Percentiles rank a stretch among this genome's conserved stretches.
Evolutionary conservation across 2,797 vertebrate genomes (phyloP).

Genomic region (Clarias platycephalus): DNA sequence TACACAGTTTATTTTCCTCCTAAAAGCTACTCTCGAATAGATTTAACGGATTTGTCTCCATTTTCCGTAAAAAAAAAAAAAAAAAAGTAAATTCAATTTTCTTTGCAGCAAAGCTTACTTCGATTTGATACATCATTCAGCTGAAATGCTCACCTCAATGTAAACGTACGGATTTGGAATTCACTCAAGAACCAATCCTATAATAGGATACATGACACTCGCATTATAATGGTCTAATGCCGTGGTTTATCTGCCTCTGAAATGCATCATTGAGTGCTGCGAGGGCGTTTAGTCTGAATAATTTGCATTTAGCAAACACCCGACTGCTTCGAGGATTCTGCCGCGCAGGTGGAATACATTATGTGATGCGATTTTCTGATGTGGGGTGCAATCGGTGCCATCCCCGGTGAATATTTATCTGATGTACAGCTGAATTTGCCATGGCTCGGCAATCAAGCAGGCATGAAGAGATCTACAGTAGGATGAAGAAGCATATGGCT

Average conservation of each 20-base stretch:
- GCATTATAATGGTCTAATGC: slow-evolving; percentile 25
- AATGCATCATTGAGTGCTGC: slow-evolving; percentile 30
- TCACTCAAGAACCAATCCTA: background rate
- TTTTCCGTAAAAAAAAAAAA: background rate
- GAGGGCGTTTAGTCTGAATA: slow-evolving; percentile 20
- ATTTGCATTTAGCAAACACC: slow-evolving; percentile 26
- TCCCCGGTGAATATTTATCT: slow-evolving; percentile 31
- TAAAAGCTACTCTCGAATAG: slow-evolving; percentile 34
- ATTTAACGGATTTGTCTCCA: slow-evolving; percentile 7
- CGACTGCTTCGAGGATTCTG: background rate
- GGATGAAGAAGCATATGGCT: slow-evolving; percentile 16
- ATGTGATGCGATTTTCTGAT: slow-evolving; percentile 27
- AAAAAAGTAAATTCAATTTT: slow-evolving; percentile 2
- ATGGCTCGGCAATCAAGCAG: background rate
- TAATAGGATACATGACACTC: background rate
- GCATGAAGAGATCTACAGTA: background rate
- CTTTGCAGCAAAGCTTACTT: background rate
- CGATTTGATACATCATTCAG: background rate
- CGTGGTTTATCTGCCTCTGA: slow-evolving; percentile 38
- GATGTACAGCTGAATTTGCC: slow-evolving; percentile 13
- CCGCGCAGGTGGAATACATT: slow-evolving; percentile 23
- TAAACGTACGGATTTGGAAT: slow-evolving; percentile 43
- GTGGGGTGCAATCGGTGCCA: background rate
- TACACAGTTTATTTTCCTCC: slow-evolving; percentile 37
- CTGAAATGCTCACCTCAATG: slow-evolving; percentile 53